phyloP scores from a whole-genome alignment of 1,140 invertebrate genomes.

The Trachymyrmex septentrionalis region DNA sequence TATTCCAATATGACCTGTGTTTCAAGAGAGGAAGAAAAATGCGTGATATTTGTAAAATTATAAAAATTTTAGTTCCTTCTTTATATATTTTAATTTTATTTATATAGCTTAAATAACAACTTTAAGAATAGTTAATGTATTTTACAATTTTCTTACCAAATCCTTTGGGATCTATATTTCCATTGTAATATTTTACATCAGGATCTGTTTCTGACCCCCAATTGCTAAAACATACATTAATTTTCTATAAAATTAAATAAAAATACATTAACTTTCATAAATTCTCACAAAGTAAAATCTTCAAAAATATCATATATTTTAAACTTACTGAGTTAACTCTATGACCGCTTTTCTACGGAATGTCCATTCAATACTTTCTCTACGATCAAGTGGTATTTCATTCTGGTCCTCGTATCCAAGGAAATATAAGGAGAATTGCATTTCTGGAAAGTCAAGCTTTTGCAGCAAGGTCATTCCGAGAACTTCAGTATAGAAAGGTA shows the following conservation, averaged over 20 bases:
- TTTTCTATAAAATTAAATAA: conserved; percentile 14
- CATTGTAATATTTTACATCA: conserved; percentile 94
- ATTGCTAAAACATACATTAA: conserved; percentile 89
- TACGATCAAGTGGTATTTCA: conserved; percentile 91
- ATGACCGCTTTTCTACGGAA: conserved; percentile 95
- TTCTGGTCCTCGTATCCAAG: conserved; percentile 95
- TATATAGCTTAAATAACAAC: conserved; percentile 43
- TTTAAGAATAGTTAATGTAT: conserved; percentile 46
- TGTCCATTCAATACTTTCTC: conserved; percentile 91
- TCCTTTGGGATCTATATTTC: conserved; percentile 96
- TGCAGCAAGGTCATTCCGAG: conserved; percentile 96
- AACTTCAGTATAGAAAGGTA: conserved; percentile 96
- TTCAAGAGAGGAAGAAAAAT: conserved; percentile 58
- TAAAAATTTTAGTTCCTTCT: neutral
- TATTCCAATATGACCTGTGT: conserved; percentile 95
- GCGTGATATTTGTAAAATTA: neutral
- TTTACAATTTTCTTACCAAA: conserved; percentile 89
- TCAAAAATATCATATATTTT: neutral
- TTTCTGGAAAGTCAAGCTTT: conserved; percentile 95
- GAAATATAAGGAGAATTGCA: conserved; percentile 97
- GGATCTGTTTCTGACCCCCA: conserved; percentile 97
- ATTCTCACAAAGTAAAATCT: neutral
- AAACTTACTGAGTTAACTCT: conserved; percentile 96
- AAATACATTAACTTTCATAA: conserved; percentile 4
- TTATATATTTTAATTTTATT: conserved; percentile 6